Evolutionary conservation across 2,797 vertebrate genomes (phyloP), one percentile per base, ranked within the genome.

Genomic region (Lepilemur ruficaudatus): DNA sequence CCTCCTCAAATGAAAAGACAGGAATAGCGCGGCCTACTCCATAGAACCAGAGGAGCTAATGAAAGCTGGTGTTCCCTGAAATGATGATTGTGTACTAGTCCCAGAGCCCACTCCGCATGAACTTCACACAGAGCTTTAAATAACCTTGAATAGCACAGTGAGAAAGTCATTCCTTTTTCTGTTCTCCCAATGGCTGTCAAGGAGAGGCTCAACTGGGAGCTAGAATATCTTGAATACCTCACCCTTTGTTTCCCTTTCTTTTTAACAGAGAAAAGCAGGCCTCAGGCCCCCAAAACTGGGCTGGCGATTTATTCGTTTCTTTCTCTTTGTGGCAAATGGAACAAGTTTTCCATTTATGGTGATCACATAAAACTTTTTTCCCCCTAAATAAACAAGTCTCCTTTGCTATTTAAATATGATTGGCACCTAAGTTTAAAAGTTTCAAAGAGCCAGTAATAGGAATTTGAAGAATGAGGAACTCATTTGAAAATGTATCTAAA

Each of bases 101-200:
- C 85, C 75, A 50, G 93, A 93, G 79, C 13, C 1, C 7, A 8
- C 46, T 28, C 75, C 28, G 3, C 0, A 0, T 3, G 30, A 79
- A 57, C 61, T 50, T n/a, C 79, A 65, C 70, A 43, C 20, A 0
- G 9, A 89, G 86, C 97, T 94, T 95, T 81, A 95, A 96, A 94
- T 63, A 89, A 67, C 83, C 76, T 30, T 6, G 72, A 89, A 28
- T 67, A 87, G 30, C 90, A 52, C 52, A 46, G 76, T 1, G 48
- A 87, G 81, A 61, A 78, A 85, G 55, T 69, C 81, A 2, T 12
- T 67, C 52, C 61, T 83, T 75, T 84, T 52, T 25, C 83, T 30
- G 46, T 18, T 57, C 63, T 82, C 79, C 79, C 4, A 20, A n/a
- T 18, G 13, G 5, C 48, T 12, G 63, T 28, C 48, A 23, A 50